Evolutionary conservation across 1,140 invertebrate species (phyloP), one percentile per base, ranked within the genome.

Genomic region (Plodia interpunctella): DNA sequence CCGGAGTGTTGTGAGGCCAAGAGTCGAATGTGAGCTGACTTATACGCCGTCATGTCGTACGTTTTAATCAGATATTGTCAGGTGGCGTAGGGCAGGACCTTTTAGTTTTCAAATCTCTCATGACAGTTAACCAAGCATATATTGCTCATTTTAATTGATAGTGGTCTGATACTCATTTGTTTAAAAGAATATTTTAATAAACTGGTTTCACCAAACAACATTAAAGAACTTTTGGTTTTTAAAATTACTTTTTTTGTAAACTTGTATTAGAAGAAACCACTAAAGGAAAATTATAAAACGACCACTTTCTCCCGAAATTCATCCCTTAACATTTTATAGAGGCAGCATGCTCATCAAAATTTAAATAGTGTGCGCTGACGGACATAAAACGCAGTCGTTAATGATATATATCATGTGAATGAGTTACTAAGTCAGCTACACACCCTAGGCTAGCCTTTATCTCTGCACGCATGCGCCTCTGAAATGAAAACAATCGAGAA

Each of bases 391-490:
- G 61, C 69, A 80, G 76, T 81, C 77, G 67, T 68, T 62, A 57
- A 65, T 65, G 62, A 71, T 72, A 63, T 44, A 59, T 58, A 62
- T 66, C 58, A 65, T 66, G 60, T 38, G 57, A 44, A 67, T 63
- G 44, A 50, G 56, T 25, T 25, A 25, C 2, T 55, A 68, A 75
- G 78, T 82, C 86, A 87, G 86, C 86, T 83, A 84, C 86, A 88
- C 86, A 88, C 84, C 70, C 76, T 73, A 81, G 72, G 73, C 76
- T 86, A 86, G 80, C 83, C 86, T 63, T 79, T 83, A 81, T 80
- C 77, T 83, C 86, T 84, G 81, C 80, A 83, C 78, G 83, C 85
- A 88, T 88, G 86, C 83, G 86, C 86, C 86, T 88, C 86, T 87
- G 86, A 83, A 88, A 88, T 76, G 66, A 84, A 85, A 86, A 87